Evolutionary conservation across 1,140 invertebrate species (phyloP).

Genomic region (Papilio helenus): DNA sequence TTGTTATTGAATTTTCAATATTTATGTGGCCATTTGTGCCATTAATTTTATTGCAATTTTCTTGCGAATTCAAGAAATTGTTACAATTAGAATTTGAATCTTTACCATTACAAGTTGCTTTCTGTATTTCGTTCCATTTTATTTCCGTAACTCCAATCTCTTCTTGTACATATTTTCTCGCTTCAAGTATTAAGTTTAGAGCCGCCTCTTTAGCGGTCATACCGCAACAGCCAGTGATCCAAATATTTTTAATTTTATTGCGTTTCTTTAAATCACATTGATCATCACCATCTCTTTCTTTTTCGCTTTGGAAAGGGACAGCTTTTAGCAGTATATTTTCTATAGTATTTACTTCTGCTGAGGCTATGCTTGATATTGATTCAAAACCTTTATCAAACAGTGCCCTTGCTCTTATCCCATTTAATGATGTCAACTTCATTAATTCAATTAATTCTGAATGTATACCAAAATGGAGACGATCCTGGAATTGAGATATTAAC

Average conservation of each 20-base stretch:
- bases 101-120: conserved; percentile 36
- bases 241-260: conserved; percentile 88
- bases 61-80: not conserved
- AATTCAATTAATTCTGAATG: conserved; percentile 96
- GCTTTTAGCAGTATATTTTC: conserved; percentile 91
- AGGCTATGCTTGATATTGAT: conserved; percentile 90
- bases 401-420: conserved; percentile 92
- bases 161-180: conserved; percentile 87
- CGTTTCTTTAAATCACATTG: conserved; percentile 87
- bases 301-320: conserved; percentile 92
- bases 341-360: conserved; percentile 86
- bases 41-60: not conserved
- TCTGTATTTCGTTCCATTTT: conserved; percentile 79
- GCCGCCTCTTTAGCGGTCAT: conserved; percentile 93
- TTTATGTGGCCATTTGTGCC: not conserved
- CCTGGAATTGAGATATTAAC: conserved; percentile 96
- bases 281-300: conserved; percentile 88
- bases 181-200: conserved; percentile 90
- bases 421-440: conserved; percentile 92
- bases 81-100: conserved; percentile 17
- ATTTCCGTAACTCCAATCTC: conserved; percentile 85
- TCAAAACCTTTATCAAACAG: conserved; percentile 94
- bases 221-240: conserved; percentile 92
- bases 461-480: conserved; percentile 96
- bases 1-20: not conserved